Evolutionary conservation across 92 coral and sea anemone species (phyloP).

Genomic region (Phymanthus crucifer): DNA sequence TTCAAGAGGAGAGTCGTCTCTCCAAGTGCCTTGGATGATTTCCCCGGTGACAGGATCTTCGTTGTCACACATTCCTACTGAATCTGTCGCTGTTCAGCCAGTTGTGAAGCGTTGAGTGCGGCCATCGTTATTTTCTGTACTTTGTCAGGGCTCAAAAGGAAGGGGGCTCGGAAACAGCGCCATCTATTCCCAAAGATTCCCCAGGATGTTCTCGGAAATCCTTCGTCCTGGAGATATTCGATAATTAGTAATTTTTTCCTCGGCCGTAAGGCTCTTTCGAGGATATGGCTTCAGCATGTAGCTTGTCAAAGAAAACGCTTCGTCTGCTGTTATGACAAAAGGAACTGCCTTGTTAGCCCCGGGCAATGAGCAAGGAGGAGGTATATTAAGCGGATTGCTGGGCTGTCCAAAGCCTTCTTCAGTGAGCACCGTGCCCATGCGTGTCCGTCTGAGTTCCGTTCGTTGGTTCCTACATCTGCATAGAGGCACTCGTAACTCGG

Average conservation of each 20-base stretch:
- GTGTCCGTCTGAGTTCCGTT: slow-evolving; percentile 50
- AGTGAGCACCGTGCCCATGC: slow-evolving; percentile 56
- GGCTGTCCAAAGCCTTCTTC: slow-evolving; percentile 38
- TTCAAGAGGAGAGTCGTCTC: slow-evolving; percentile 46
- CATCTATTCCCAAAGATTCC: slow-evolving; percentile 45
- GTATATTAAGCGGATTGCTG: slow-evolving; percentile 51
- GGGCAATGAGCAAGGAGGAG: slow-evolving; percentile 37
- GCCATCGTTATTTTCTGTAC: slow-evolving; percentile 41
- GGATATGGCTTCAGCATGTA: slow-evolving; percentile 60
- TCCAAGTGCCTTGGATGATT: slow-evolving; percentile 46
- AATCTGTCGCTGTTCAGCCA: slow-evolving; percentile 42
- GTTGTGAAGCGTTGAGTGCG: slow-evolving; percentile 42
- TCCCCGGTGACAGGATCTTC: slow-evolving; percentile 43
- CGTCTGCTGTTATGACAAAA: slow-evolving; percentile 46
- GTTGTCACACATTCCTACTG: slow-evolving; percentile 30
- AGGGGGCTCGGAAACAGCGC: slow-evolving; percentile 45
- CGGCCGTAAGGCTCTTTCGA: slow-evolving; percentile 45
- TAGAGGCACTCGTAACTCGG: slow-evolving; percentile 53
- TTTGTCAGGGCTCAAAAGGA: slow-evolving; percentile 35
- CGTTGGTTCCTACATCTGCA: slow-evolving; percentile 48
- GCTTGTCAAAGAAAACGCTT: slow-evolving; percentile 23
- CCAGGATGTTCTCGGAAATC: slow-evolving; percentile 49
- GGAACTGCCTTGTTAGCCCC: slow-evolving; percentile 46
- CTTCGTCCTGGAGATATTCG: slow-evolving; percentile 50
- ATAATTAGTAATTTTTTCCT: slow-evolving; percentile 48